A percentile compares a stretch with the other conserved stretches of the same genome.
Conservation (phyloP, 2,888 invertebrate genomes). For the Drosophila formosana region DNA sequence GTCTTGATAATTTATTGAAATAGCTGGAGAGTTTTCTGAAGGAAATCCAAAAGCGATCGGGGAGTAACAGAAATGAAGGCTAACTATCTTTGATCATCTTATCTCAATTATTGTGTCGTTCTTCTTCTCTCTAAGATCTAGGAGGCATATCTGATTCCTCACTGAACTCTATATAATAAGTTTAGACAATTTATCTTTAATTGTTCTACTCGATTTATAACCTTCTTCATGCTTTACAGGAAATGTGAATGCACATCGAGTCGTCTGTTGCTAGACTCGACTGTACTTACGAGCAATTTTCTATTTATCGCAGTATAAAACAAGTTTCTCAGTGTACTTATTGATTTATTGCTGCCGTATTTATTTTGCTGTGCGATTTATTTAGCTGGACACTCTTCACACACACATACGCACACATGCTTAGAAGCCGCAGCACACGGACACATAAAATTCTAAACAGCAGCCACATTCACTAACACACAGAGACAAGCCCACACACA, state of each 20-base stretch:
- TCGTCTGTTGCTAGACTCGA: not conserved
- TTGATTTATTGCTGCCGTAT: slow-evolving; percentile 75
- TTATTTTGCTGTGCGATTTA: slow-evolving; percentile 67
- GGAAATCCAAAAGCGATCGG: no score
- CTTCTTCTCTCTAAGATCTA: no score
- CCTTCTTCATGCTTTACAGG: not conserved
- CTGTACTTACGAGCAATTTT: not conserved
- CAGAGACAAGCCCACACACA: slow-evolving; percentile 14
- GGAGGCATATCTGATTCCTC: no score
- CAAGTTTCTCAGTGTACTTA: slow-evolving; percentile 60
- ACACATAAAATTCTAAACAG: slow-evolving; percentile 58
- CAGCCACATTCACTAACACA: slow-evolving; percentile 42
- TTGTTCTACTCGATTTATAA: no score
- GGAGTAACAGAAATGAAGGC: no score
- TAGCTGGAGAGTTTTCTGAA: no score
- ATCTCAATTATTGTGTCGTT: no score
- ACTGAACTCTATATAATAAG: no score
- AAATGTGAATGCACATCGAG: not conserved
- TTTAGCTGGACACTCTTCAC: slow-evolving; percentile 59
- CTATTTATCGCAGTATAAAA: slow-evolving; percentile 23
- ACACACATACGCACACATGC: slow-evolving; percentile 4
- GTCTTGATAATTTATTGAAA: no score
- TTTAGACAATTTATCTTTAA: no score
- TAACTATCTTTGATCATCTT: no score
- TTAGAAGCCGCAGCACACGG: not conserved